Evolutionary conservation across 2,113 vertebrate genomes (phyloP).

Genomic region (Paralichthys olivaceus): DNA sequence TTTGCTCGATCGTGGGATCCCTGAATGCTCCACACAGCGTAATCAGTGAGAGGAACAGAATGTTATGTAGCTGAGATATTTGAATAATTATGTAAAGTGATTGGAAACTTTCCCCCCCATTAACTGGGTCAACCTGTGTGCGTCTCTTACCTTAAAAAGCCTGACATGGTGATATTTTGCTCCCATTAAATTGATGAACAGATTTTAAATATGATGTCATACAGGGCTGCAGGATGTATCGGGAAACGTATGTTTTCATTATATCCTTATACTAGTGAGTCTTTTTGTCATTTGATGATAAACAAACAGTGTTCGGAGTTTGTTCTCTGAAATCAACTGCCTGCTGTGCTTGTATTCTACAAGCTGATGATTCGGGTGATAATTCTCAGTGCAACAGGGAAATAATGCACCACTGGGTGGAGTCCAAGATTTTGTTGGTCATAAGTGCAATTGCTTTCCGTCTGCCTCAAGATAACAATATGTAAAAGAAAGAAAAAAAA

Average conservation of each 20-base stretch:
- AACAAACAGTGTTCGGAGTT: too few species aligned
- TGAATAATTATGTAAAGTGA: conserved; percentile 11
- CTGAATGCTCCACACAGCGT: background rate
- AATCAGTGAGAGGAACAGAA: background rate
- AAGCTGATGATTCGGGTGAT: too few species aligned
- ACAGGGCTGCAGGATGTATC: too few species aligned
- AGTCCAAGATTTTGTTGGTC: background rate
- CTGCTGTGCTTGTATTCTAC: too few species aligned
- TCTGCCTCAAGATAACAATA: background rate
- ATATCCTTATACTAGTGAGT: too few species aligned
- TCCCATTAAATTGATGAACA: background rate
- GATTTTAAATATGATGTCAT: background rate
- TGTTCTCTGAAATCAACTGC: too few species aligned
- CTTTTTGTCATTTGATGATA: too few species aligned
- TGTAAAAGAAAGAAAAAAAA: too few species aligned
- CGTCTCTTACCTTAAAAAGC: background rate
- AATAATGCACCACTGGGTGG: background rate
- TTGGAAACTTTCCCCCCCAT: background rate
- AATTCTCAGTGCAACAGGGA: background rate
- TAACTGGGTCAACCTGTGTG: background rate
- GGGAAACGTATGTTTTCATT: too few species aligned
- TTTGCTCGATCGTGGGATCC: background rate
- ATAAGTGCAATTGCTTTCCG: background rate
- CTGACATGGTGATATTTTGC: background rate
- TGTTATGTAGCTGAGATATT: background rate